Evolutionary conservation across 2,797 vertebrate species (phyloP).

Genomic region (Onychomys arenicola): DNA sequence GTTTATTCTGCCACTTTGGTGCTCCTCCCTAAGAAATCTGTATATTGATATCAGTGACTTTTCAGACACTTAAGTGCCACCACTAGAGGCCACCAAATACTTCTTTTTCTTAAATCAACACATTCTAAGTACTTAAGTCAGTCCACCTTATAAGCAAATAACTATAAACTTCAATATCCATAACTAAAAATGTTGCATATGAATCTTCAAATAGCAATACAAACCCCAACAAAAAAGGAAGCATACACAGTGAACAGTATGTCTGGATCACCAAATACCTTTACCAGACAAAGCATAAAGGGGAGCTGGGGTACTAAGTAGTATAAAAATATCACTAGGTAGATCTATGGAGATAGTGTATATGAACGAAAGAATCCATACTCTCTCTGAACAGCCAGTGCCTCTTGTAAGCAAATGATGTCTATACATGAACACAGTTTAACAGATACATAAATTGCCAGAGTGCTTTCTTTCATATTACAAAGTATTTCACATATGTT

Average conservation of each 20-base stretch:
- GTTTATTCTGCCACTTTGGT: conserved; percentile 21
- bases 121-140: neutral
- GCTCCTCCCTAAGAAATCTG: conserved; percentile 43
- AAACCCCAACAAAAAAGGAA: conserved; percentile 57
- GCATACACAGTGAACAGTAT: conserved; percentile 7
- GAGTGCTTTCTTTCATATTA: conserved; percentile 40
- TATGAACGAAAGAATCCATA: neutral
- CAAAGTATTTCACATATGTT: conserved; percentile 46
- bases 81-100: conserved; percentile 82
- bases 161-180: neutral
- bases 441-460: neutral
- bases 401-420: conserved; percentile 37
- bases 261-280: conserved; percentile 29
- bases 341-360: conserved; percentile 13
- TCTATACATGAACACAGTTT: neutral
- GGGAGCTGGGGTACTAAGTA: neutral
- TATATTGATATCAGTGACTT: conserved; percentile 53
- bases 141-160: neutral
- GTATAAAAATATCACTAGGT: conserved; percentile 43
- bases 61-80: conserved; percentile 69
- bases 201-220: conserved; percentile 56
- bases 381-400: conserved; percentile 16
- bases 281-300: conserved; percentile 44
- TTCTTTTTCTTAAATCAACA: conserved; percentile 63
- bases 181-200: conserved; percentile 10